A percentile compares a stretch with the other conserved stretches of the same genome.
Conservation (phyloP, 1,140 invertebrate species). For the Drosophila carrolli region DNA sequence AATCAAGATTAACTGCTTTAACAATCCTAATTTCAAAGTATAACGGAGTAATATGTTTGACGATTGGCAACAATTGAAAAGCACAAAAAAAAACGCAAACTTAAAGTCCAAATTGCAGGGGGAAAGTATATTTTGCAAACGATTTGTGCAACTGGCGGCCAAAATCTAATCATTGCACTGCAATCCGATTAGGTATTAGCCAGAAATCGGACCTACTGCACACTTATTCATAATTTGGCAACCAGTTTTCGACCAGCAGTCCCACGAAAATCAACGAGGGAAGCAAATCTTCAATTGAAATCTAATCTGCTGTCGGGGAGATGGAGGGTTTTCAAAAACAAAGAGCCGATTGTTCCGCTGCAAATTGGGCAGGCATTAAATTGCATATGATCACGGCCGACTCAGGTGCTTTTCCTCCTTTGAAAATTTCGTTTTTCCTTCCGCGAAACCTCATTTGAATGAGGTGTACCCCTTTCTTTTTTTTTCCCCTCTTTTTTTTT, state of each 20-base stretch:
- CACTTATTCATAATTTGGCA: constrained; percentile 41
- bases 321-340: constrained; percentile 19
- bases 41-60: too few species aligned
- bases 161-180: constrained; percentile 22
- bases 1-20: too few species aligned
- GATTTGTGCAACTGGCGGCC: background rate
- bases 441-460: constrained; percentile 49
- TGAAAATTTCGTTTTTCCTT: constrained; percentile 27
- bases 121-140: background rate
- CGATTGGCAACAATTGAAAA: too few species aligned
- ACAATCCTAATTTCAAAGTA: background rate
- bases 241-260: constrained; percentile 7
- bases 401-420: constrained; percentile 20
- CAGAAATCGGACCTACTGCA: constrained; percentile 12
- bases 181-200: constrained; percentile 21
- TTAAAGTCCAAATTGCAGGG: background rate
- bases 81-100: too few species aligned
- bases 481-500: background rate
- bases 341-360: constrained; percentile 35
- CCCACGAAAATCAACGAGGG: constrained; percentile 5
- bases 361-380: constrained; percentile 40
- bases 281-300: constrained; percentile 40
- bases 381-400: constrained; percentile 47
- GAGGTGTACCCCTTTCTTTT: background rate
- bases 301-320: constrained; percentile 19